A percentile compares a stretch with the other conserved stretches of the same genome.
Conservation (phyloP, 2,888 invertebrate genomes). For the Corythucha ciliata region DNA sequence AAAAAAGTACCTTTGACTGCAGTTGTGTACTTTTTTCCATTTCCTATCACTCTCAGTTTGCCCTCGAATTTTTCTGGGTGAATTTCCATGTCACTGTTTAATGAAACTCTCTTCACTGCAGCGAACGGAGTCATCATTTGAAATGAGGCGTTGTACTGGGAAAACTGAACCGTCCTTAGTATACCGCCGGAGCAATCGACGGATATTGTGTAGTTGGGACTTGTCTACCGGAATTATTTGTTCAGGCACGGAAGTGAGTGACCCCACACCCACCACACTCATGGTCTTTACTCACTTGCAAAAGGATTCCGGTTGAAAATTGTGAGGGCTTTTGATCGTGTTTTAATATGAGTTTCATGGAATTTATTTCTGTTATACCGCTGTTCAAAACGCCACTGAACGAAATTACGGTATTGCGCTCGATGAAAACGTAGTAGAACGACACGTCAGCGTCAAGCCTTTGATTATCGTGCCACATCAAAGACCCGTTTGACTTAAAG, state of each 20-base stretch:
- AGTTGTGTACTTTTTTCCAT: conserved; percentile 31
- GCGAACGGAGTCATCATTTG: conserved; percentile 30
- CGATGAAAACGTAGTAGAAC: conserved; percentile 45
- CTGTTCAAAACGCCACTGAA: conserved; percentile 49
- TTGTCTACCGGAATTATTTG: conserved; percentile 27
- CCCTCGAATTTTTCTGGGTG: conserved; percentile 27
- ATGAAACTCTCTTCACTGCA: conserved; percentile 21
- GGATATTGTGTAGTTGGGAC: conserved; percentile 30
- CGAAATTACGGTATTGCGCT: conserved; percentile 41
- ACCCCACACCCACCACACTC: neutral
- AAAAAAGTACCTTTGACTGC: conserved; percentile 32
- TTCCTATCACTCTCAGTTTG: conserved; percentile 26
- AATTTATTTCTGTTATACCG: conserved; percentile 50
- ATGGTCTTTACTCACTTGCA: conserved; percentile 42
- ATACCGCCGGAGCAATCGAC: conserved; percentile 29
- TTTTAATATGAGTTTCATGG: conserved; percentile 47
- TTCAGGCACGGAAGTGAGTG: neutral
- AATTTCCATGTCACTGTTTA: conserved; percentile 24
- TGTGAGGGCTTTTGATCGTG: conserved; percentile 47
- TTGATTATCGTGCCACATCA: conserved; percentile 53
- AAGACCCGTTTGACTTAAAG: conserved; percentile 47
- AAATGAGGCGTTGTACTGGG: conserved; percentile 24
- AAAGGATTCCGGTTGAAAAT: conserved; percentile 46
- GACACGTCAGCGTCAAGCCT: conserved; percentile 48
- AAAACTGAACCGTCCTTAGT: conserved; percentile 13